Conservation (phyloP, 2,797 vertebrate genomes). For the Phataginus tricuspis region DNA sequence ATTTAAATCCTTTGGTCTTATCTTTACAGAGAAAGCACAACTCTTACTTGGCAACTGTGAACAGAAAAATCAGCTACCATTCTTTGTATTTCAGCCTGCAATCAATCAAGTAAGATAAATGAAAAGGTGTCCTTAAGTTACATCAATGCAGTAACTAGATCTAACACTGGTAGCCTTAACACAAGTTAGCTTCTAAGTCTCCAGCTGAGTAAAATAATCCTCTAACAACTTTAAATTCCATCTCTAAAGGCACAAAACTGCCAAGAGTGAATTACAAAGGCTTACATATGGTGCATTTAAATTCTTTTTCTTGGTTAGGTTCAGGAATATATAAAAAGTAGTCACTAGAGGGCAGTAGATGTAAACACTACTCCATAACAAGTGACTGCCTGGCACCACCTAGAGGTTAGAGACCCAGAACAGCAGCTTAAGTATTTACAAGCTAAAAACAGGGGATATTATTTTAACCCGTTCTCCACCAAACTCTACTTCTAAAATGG, state of each 20-base stretch:
- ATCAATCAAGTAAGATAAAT: not conserved
- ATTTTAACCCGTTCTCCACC: not conserved
- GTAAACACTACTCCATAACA: not conserved
- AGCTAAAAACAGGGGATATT: not conserved
- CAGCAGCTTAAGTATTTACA: too few species aligned
- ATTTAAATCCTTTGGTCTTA: not conserved
- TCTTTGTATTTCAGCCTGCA: not conserved
- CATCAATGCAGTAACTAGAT: not conserved
- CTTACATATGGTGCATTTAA: not conserved
- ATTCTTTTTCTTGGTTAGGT: not conserved
- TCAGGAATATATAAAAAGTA: not conserved
- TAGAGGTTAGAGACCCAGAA: not conserved
- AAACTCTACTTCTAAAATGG: conserved; percentile 1
- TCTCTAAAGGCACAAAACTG: not conserved
- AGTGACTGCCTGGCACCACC: not conserved
- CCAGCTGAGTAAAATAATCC: not conserved
- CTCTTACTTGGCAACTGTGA: not conserved
- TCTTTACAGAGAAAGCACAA: not conserved
- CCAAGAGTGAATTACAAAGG: conserved; percentile 22
- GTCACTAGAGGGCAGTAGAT: conserved; percentile 72
- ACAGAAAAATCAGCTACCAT: not conserved
- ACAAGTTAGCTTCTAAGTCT: not conserved
- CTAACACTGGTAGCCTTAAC: not conserved
- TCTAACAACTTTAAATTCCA: not conserved
- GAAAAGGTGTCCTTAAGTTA: not conserved